These are phyloP conservation scores for Strigops habroptila DNA, from an alignment of 2,113 vertebrate species.

Conservation along the genomic window DNA sequence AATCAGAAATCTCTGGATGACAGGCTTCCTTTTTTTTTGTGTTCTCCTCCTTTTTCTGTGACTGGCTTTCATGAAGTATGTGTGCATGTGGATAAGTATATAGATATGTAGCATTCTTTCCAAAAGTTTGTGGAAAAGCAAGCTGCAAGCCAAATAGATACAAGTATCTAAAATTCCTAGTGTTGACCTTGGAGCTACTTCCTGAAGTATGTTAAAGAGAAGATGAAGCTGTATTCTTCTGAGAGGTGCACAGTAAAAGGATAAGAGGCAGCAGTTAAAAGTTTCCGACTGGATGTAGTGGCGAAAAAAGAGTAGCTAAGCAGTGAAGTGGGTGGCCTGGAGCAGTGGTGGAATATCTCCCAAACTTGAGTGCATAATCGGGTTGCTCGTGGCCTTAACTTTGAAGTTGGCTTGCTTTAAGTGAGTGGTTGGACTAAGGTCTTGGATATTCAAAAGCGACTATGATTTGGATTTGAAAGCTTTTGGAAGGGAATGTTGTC, in stretches of 20 bases:
- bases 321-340: not conserved
- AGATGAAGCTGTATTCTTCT: not conserved
- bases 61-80: not conserved
- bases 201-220: not conserved
- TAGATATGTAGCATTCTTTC: not conserved
- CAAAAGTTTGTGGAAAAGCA: not conserved
- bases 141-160: not conserved
- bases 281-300: not conserved
- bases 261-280: not conserved
- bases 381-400: not conserved
- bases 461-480: not conserved
- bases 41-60: not conserved
- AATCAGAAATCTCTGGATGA: not conserved
- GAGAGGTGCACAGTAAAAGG: not conserved
- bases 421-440: not conserved
- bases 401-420: not conserved
- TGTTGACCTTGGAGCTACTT: not conserved
- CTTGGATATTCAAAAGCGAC: not conserved
- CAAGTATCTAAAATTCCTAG: not conserved
- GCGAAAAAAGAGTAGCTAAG: not conserved
- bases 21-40: not conserved
- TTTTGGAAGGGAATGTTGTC: not conserved
- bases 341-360: not conserved
- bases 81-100: not conserved
- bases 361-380: not conserved